A percentile compares a stretch with the other conserved stretches of the same genome.
phyloP scores from a whole-genome alignment of 2,797 vertebrate genomes.

The Pseudotriccus pelzelni region DNA sequence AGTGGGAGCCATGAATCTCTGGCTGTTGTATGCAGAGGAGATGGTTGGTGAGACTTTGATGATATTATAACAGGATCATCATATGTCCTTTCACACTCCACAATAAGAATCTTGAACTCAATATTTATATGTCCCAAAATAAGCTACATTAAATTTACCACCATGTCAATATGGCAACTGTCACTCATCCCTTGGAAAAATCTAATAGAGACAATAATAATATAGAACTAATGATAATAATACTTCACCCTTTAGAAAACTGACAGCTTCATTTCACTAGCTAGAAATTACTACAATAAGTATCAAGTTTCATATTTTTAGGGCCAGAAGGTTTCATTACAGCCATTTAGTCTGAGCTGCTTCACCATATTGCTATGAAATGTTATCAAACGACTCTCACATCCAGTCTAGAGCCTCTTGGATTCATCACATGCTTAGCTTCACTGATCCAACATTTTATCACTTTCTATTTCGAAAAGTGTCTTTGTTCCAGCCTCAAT shows the following conservation, averaged over 20 bases:
- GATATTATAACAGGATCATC: background rate
- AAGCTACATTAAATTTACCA: background rate
- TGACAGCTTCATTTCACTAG: background rate
- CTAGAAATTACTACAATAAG: background rate
- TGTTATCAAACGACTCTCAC: background rate
- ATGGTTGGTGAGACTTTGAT: background rate
- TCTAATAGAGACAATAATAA: background rate
- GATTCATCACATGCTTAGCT: background rate
- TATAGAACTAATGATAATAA: background rate
- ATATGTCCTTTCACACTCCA: background rate
- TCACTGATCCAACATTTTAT: background rate
- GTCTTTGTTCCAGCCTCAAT: background rate
- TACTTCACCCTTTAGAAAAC: background rate
- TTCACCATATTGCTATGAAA: background rate
- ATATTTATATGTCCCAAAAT: background rate
- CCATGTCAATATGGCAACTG: background rate
- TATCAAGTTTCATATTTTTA: background rate
- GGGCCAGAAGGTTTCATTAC: background rate
- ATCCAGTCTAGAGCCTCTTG: background rate
- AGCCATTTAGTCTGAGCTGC: background rate
- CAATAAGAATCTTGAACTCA: background rate
- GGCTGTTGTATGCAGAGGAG: background rate
- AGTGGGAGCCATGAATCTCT: fast-evolving
- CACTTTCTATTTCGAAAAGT: background rate
- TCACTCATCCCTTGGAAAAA: background rate